These are phyloP conservation scores for Drosophila mercatorum DNA, from an alignment of 2,888 invertebrate species.

Conservation along the genomic window DNA sequence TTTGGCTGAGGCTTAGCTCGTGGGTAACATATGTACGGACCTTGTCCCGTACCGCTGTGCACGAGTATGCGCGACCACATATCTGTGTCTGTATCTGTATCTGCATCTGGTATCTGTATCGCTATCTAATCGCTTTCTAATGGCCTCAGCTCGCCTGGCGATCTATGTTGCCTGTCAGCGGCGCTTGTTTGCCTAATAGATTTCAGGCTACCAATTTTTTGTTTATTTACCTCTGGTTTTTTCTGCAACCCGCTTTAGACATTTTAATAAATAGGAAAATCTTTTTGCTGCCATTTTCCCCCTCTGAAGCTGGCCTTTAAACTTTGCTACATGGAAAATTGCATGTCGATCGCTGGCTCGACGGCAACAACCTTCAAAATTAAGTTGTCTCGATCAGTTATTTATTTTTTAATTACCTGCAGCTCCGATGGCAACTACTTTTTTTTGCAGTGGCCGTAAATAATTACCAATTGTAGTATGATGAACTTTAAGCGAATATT, in stretches of 20 bases:
- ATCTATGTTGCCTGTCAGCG: slow-evolving; percentile 78
- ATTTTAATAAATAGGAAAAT: slow-evolving; percentile 81
- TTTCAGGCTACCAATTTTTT: slow-evolving; percentile 56
- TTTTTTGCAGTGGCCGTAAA: slow-evolving; percentile 44
- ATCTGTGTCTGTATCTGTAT: slow-evolving; percentile 56
- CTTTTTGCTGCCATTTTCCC: slow-evolving; percentile 55
- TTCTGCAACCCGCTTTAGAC: slow-evolving; percentile 59
- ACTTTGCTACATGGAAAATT: slow-evolving; percentile 69
- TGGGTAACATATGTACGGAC: slow-evolving; percentile 66
- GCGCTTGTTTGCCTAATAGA: slow-evolving; percentile 78
- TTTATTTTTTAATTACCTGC: slow-evolving; percentile 67
- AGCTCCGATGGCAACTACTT: slow-evolving; percentile 14
- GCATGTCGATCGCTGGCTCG: slow-evolving; percentile 62
- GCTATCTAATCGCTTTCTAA: slow-evolving; percentile 81
- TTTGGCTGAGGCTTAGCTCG: slow-evolving; percentile 58
- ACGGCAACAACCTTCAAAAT: slow-evolving; percentile 73
- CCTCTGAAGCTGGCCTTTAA: slow-evolving; percentile 65
- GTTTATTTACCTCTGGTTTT: slow-evolving; percentile 1
- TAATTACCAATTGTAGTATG: slow-evolving; percentile 68
- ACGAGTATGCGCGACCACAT: slow-evolving; percentile 11
- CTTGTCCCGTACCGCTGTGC: slow-evolving; percentile 27
- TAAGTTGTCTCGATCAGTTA: slow-evolving; percentile 66
- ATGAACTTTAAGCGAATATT: slow-evolving; percentile 67
- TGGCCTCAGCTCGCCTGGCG: slow-evolving; percentile 69
- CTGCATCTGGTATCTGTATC: slow-evolving; percentile 70